Conservation (phyloP, 2,888 invertebrate genomes). For the Sturmia bella region DNA sequence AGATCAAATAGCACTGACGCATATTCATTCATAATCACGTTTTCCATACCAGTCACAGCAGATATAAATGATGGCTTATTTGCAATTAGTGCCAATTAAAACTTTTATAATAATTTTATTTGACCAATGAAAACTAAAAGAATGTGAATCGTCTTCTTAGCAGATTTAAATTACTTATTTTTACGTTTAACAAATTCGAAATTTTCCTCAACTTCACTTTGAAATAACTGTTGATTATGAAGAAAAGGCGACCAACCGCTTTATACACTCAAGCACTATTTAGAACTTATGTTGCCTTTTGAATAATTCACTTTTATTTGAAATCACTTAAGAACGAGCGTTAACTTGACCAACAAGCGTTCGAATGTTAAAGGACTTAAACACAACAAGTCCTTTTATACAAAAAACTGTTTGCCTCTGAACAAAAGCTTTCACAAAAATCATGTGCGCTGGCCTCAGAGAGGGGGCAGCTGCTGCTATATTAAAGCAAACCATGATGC, state of each 20-base stretch:
- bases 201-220: background rate
- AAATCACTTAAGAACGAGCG: slow-evolving; percentile 57
- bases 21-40: too few species aligned
- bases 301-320: slow-evolving; percentile 3
- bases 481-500: too few species aligned
- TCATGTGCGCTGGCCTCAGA: background rate
- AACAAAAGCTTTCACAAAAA: slow-evolving; percentile 48
- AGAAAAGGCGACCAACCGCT: slow-evolving; percentile 33
- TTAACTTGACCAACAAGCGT: slow-evolving; percentile 76
- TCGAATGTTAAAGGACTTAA: slow-evolving; percentile 79
- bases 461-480: too few species aligned
- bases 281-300: background rate
- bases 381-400: slow-evolving; percentile 80
- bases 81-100: too few species aligned
- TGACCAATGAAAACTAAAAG: too few species aligned
- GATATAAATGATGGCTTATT: too few species aligned
- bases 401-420: slow-evolving; percentile 11
- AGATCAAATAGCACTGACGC: background rate
- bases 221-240: background rate
- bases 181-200: slow-evolving; percentile 14
- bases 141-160: too few species aligned
- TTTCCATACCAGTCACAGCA: too few species aligned
- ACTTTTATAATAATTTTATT: too few species aligned
- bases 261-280: slow-evolving; percentile 43
- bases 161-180: too few species aligned